Percentiles rank a stretch among this genome's conserved stretches.
Evolutionary conservation across 2,888 invertebrate genomes (phyloP).

Genomic region (Drosophila monieri): DNA sequence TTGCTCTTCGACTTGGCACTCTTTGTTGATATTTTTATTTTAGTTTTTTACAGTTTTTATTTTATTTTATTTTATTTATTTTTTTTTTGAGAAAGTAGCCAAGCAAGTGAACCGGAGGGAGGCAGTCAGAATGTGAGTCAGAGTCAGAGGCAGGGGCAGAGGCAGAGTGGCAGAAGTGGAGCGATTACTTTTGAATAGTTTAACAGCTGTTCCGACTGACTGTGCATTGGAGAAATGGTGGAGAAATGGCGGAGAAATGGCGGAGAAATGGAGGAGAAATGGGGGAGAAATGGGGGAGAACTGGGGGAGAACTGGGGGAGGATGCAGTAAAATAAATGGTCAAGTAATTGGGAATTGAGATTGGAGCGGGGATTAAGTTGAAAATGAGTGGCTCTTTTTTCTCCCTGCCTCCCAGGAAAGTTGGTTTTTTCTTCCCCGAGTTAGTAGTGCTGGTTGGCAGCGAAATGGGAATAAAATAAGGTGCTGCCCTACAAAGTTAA

Average conservation of each 20-base stretch:
- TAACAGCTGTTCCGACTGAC: constrained; percentile 37
- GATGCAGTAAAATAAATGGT: constrained; percentile 41
- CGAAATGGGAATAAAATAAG: not conserved
- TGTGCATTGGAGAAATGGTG: constrained; percentile 14
- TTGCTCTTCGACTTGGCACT: constrained; percentile 28
- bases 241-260: not conserved
- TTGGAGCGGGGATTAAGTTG: constrained; percentile 37
- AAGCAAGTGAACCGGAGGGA: constrained; percentile 25
- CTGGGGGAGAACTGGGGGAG: too few species aligned
- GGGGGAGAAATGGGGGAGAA: not conserved
- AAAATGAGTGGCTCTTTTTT: constrained; percentile 35
- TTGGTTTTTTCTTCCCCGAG: not conserved
- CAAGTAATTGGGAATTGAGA: constrained; percentile 40
- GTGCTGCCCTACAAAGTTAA: not conserved
- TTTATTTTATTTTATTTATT: constrained; percentile 1
- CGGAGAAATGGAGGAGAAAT: not conserved
- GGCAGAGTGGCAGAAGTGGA: constrained; percentile 27
- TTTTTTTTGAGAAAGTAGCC: constrained; percentile 37
- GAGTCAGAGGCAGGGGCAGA: constrained; percentile 1
- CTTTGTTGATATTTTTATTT: too few species aligned
- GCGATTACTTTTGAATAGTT: constrained; percentile 41
- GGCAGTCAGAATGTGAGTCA: constrained; percentile 11
- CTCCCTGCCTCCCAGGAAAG: not conserved
- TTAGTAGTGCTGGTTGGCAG: not conserved
- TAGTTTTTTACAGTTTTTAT: not conserved